Evolutionary conservation across 2,888 invertebrate genomes (phyloP), one percentile per base, ranked within the genome.

Genomic region (Aleiodes alternator): DNA sequence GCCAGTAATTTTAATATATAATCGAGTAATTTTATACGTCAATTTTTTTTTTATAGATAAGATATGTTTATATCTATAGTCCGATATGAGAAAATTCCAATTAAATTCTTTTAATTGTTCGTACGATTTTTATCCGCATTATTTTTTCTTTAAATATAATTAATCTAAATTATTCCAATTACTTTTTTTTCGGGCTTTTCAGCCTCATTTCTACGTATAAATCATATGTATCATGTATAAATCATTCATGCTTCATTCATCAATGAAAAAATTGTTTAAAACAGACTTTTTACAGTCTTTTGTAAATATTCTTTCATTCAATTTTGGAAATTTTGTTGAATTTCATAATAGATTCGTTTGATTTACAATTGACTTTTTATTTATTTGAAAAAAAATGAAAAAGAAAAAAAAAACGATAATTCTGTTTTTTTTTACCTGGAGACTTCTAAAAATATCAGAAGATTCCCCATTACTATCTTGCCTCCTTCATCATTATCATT

Each of bases 71-170:
- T 66, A 68, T 51, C 51, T 68, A 78, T 81, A 81, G 82, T 82
- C 80, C 79, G 78, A 84, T 81, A 81, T 82, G 81, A 83, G 82
- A 82, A 83, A 68, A 8, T 68, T 31, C 16, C 29, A 68, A 51
- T 34, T 31, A 31, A 29, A 51, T 31, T 68, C 51, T 31, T 11
- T 23, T 6, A 3, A 31, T 48, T 66, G 6, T 51, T 29, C 51
- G 12, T 50, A 23, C 50, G 12, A 66, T 43, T 43, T 50, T 50
- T 29, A 23, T 66, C 29, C 12, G 4, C 29, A 29, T 29, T 57
- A 16, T 7, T 3, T 31, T 57, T 57, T n/a, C n/a, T n/a, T 11
- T 14, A 14, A n/a, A 51, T 29, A 29, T 23, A 57, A 12, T 57
- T 5, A 31, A 29, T 59, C 43, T 64, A 16, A 48, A 64, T 64